These are phyloP conservation scores for Drosophila pandora DNA, from an alignment of 1,140 invertebrate genomes.

Conservation along the genomic window DNA sequence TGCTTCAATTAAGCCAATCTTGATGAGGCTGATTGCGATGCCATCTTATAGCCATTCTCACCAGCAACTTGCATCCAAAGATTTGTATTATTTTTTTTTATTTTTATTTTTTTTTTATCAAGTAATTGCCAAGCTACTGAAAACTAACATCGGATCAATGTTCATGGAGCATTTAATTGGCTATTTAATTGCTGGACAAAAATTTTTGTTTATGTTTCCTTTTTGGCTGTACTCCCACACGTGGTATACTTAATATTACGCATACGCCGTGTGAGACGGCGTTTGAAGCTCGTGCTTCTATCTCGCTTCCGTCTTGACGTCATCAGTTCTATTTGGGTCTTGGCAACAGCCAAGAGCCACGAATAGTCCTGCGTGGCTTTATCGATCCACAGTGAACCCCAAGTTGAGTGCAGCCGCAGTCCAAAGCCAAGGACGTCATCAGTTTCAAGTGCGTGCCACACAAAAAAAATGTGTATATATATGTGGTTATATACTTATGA, in stretches of 20 bases:
- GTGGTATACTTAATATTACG: constrained; percentile 61
- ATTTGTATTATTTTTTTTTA: constrained; percentile 3
- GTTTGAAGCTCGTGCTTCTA: constrained; percentile 17
- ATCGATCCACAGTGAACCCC: constrained; percentile 69
- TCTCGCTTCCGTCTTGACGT: constrained; percentile 76
- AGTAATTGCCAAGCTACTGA: constrained; percentile 47
- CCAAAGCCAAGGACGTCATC: constrained; percentile 75
- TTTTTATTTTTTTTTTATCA: constrained; percentile 5
- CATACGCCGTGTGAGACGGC: constrained; percentile 47
- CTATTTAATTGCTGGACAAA: constrained; percentile 22
- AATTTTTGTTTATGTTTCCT: constrained; percentile 47
- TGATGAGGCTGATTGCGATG: constrained; percentile 50
- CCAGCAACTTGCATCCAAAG: constrained; percentile 17
- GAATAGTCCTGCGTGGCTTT: constrained; percentile 54
- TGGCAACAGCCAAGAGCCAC: constrained; percentile 59
- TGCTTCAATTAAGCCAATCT: constrained; percentile 70
- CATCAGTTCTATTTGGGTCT: constrained; percentile 68
- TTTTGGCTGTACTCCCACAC: constrained; percentile 21
- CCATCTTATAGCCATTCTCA: constrained; percentile 19
- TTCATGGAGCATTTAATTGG: constrained; percentile 20
- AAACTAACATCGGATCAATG: constrained; percentile 7
- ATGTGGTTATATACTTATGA: neutral
- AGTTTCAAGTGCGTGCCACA: constrained; percentile 67
- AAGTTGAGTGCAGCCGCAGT: constrained; percentile 37
- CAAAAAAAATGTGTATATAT: neutral